Evolutionary conservation across 2,113 vertebrate genomes (phyloP), one percentile per base, ranked within the genome.

Genomic region (Zeus faber): DNA sequence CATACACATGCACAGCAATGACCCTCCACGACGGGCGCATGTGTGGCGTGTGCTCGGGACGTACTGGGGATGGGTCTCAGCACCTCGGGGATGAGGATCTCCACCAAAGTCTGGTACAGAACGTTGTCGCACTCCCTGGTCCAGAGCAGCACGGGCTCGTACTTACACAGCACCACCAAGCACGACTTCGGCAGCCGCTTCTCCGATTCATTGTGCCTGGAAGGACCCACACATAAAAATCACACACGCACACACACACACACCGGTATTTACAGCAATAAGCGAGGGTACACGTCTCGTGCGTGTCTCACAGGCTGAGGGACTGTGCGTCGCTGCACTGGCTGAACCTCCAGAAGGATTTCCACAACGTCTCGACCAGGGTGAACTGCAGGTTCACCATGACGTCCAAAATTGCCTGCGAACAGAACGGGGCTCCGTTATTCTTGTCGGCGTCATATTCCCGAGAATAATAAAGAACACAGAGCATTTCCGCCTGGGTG

Each of bases 381-480:
- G 91, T 90, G 69, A 96, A 95, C 85, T 95, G 94, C 60, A 96
- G 88, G 81, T 96, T 96, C 56, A 96, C 85, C 89, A 95, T 94
- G 73, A 96, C 93, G 0, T 96, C 94, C 51, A 95, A 84, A 22
- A 96, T 90, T 21, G 94, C 94, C 94, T 96, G 67, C 4, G 49
- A 10, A 18, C 18, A 56, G 24, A 23, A 2, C 10, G 18, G n/a
- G n/a, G n/a, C n/a, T n/a, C n/a, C n/a, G n/a, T n/a, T n/a, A n/a
- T n/a, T n/a, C n/a, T n/a, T n/a, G n/a, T n/a, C n/a, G n/a, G n/a
- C n/a, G n/a, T n/a, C n/a, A n/a, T n/a, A n/a, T n/a, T n/a, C n/a
- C n/a, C n/a, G n/a, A n/a, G n/a, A n/a, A n/a, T n/a, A n/a, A n/a
- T n/a, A n/a, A n/a, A n/a, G n/a, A n/a, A n/a, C n/a, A n/a, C n/a